Evolutionary conservation across 2,113 vertebrate species (phyloP), one percentile per base, ranked within the genome.

Genomic region (Acrocephalus arundinaceus): DNA sequence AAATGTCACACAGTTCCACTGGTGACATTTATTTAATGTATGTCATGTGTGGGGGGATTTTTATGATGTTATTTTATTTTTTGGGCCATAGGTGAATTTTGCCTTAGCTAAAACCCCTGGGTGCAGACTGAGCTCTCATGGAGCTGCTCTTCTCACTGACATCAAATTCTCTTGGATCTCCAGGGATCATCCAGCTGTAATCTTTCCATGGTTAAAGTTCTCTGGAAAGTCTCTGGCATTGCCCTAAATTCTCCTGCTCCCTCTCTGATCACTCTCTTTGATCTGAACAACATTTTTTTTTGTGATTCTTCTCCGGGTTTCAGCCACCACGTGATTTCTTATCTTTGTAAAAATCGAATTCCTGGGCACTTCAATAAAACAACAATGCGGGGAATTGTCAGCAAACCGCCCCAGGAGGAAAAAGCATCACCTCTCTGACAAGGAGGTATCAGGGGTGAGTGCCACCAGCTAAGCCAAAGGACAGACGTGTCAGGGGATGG

Each of bases 391-490:
- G 28, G 73, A 79, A 79, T 23, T 33, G 3, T 39, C 92, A 96
- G 63, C 23, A 58, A 62, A 80, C 11, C 75, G 39, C 3, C 20
- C 18, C 3, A 1, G 35, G 35, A 37, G 30, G 30, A 1, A 8
- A 22, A 15, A 33, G 3, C 6, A 14, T 41, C 15, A 4, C 37
- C 46, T 33, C 72, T 31, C 45, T 67, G 78, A 90, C 82, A 81
- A 17, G 9, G 46, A 30, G 39, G 13, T 25, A 59, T 73, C 46
- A 39, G n/a, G 81, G 62, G 79, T 84, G 79, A 77, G 28, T 20
- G 68, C 92, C 93, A 94, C n/a, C 8, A 93, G 94, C 90, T 49
- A 83, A 93, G 87, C 93, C 90, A 92, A 90, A 92, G 89, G 96
- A 92, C 62, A 72, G 45, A 57, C 14, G 15, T 91, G 92, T 96